phyloP scores from a whole-genome alignment of 2,888 invertebrate genomes.

The Dastarcus helophoroides region DNA sequence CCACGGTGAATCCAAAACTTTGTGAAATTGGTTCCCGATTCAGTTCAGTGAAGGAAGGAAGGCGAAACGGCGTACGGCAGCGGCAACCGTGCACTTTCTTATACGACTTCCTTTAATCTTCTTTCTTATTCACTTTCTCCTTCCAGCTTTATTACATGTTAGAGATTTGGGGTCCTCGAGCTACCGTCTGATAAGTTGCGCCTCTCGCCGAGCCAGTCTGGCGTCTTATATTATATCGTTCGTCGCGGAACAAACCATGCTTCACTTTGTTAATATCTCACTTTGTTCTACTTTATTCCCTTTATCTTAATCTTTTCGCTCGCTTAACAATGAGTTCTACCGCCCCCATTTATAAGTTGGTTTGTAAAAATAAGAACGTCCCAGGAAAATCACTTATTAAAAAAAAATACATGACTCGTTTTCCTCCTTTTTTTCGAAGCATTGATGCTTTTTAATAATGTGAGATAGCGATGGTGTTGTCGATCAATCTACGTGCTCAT shows the following conservation, averaged over 20 bases:
- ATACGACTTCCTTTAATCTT: conserved; percentile 35
- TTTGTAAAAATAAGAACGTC: no score
- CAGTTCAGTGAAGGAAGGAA: conserved; percentile 43
- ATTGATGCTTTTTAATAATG: no score
- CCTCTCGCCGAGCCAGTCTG: no score
- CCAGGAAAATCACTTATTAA: no score
- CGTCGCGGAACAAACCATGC: conserved; percentile 33
- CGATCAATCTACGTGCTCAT: no score
- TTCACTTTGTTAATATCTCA: conserved; percentile 36
- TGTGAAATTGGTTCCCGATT: conserved; percentile 45
- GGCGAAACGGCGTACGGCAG: conserved; percentile 15
- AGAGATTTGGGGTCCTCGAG: conserved; percentile 49
- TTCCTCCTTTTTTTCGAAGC: no score
- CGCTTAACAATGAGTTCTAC: conserved; percentile 16
- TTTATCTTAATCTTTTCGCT: conserved; percentile 30
- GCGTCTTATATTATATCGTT: conserved; percentile 32
- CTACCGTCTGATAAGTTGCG: not conserved
- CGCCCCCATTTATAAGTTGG: no score
- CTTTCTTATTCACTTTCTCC: conserved; percentile 53
- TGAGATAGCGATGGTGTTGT: no score
- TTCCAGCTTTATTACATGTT: conserved; percentile 50
- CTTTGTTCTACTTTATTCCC: conserved; percentile 34
- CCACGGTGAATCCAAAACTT: conserved; percentile 40
- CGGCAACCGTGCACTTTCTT: conserved; percentile 24
- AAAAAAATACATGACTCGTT: no score